Evolutionary conservation across 2,113 vertebrate genomes (phyloP), one percentile per base, ranked within the genome.

Genomic region (Spea multiplicata): DNA sequence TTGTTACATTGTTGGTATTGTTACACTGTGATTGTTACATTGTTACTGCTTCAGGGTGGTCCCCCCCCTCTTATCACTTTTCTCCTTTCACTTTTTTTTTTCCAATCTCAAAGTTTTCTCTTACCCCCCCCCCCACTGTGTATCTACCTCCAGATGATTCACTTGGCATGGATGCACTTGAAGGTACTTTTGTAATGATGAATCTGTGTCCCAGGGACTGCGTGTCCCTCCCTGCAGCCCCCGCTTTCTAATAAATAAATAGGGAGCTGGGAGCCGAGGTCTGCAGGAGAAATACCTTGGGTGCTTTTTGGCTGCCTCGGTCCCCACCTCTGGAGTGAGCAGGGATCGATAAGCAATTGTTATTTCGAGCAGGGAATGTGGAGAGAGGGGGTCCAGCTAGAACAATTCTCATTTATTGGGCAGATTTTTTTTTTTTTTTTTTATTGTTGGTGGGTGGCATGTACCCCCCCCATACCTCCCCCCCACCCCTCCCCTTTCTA

Each of bases 321-420:
- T 91, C 93, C 91, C 92, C 93, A 64, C 93, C 92, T 93, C 92
- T 92, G 88, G 87, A 91, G 92, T 89, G 88, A 89, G 91, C 92
- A 91, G 89, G 91, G 94, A 92, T 94, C 93, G 93, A 95, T 95
- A 94, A 93, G 93, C 93, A 95, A 95, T 95, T 95, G 94, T 95
- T 94, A 95, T 94, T 94, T 92, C 93, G 93, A 92, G 94, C 91
- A 92, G 93, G 92, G 92, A 93, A 93, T 90, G 92, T 90, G 90
- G 88, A 90, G 90, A 93, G 92, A 74, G 73, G 74, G n/a, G 91
- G 91, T 91, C 91, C 90, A 90, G 93, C 93, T 55, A 91, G 90
- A 93, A 93, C 92, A 93, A 92, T 93, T 93, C 91, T 93, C 91
- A 93, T 94, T 93, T 92, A 93, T 94, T 55, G 55, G 77, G 76